phyloP scores from a whole-genome alignment of 1,140 invertebrate genomes.

The Neelides sp. region DNA sequence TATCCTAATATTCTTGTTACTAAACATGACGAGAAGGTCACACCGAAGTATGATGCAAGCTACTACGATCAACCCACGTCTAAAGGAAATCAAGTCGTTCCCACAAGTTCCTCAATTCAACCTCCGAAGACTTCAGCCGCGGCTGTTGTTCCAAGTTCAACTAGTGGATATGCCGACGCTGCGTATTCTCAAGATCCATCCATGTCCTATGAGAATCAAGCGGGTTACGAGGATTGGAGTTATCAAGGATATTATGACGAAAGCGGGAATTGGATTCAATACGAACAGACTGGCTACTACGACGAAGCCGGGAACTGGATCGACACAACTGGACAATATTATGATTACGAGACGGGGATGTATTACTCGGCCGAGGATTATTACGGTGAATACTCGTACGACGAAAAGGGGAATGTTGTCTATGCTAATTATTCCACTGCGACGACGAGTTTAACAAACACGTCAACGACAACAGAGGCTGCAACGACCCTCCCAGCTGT shows the following conservation, averaged over 20 bases:
- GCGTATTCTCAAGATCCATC: too few relatives aligned
- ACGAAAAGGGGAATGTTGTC: constrained; percentile 3
- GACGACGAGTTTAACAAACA: not conserved
- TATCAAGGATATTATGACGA: constrained; percentile 30
- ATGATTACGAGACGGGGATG: not conserved
- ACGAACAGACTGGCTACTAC: constrained; percentile 28
- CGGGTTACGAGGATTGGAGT: constrained; percentile 24
- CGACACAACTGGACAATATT: not conserved
- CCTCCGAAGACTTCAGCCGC: too few relatives aligned
- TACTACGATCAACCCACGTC: too few relatives aligned
- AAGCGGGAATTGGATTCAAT: constrained; percentile 25
- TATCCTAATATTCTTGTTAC: too few relatives aligned
- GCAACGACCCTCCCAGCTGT: not conserved
- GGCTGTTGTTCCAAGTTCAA: too few relatives aligned
- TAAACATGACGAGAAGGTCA: too few relatives aligned
- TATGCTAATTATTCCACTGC: not conserved
- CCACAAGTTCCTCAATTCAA: too few relatives aligned
- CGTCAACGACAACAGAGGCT: not conserved
- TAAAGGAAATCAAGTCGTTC: too few relatives aligned
- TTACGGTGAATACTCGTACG: constrained; percentile 8
- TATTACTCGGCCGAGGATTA: not conserved
- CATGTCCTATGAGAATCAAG: constrained; percentile 23
- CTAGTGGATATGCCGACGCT: too few relatives aligned
- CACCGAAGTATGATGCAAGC: too few relatives aligned
- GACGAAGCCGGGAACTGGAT: constrained; percentile 31